Base-by-base conservation (phyloP, 2,797 vertebrate species). In the Cryptoprocta ferox region DNA sequence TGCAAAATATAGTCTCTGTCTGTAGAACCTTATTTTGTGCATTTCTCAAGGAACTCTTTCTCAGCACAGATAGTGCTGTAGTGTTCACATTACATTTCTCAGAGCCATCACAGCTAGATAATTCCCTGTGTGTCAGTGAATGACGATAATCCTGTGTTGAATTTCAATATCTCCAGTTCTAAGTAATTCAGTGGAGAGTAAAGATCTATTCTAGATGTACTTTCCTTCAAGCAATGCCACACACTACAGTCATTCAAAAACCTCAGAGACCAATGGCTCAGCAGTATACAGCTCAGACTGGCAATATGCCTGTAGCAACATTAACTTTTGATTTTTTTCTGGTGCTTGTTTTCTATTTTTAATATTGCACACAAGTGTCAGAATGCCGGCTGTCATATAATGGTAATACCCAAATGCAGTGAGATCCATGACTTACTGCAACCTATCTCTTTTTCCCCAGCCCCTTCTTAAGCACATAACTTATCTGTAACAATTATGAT, bases 301-400 rank as follows among this genome's bases (percentile, higher is more conserved):
- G 59, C 70, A 85, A 32, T 48, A 37, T 5, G 89, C 71, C 63
- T 66, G 12, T 16, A 92, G 76, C 30, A 91, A 19, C 39, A 92
- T 78, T 86, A 89, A 94, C 66, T 89, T 96, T 95, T 98, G 66
- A 94, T 97, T 94, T 88, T 88, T 89, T 94, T 24, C 66, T 80
- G 42, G 12, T 96, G 24, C 63, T 95, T 95, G 50, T 86, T 88
- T 93, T 75, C 86, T 95, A 76, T 97, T 96, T 96, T 89, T 92
- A 93, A 91, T 81, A 73, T 73, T 71, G 30, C 42, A 76, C n/a
- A 53, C 6, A 35, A 56, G 30, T 83, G 21, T 83, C 56, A 80
- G 45, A 93, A 89, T 86, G 66, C 42, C 66, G 42, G 56, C 42
- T 82, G 42, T 59, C 16, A 70, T 71, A 18, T 53, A 91, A 45